These are phyloP conservation scores for Pollenia labialis DNA, from an alignment of 2,888 invertebrate genomes.

Conservation along the genomic window DNA sequence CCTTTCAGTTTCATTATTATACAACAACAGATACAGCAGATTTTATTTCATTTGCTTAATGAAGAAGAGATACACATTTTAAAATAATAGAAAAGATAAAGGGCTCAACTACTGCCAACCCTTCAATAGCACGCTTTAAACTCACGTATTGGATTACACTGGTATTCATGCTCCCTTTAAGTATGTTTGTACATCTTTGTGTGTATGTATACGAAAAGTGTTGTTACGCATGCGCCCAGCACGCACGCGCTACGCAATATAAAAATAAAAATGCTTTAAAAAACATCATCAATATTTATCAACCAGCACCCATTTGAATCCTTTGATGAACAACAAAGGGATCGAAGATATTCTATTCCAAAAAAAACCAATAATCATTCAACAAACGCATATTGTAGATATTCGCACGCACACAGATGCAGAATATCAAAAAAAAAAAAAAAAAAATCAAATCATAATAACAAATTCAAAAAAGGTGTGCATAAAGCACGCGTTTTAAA, in stretches of 20 bases:
- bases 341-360: conserved; percentile 41
- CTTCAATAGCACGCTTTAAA: conserved; percentile 63
- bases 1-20: conserved; percentile 50
- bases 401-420: not conserved
- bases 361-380: conserved; percentile 19
- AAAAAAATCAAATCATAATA: conserved; percentile 7
- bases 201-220: conserved; percentile 4
- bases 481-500: conserved; percentile 64
- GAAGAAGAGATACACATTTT: conserved; percentile 46
- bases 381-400: conserved; percentile 2
- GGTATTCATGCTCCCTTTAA: conserved; percentile 1
- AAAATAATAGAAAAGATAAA: conserved; percentile 53
- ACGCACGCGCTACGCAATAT: conserved; percentile 39
- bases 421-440: not conserved
- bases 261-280: not conserved
- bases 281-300: conserved; percentile 47
- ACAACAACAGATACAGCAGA: not conserved
- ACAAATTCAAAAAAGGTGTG: conserved; percentile 63
- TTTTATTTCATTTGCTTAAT: conserved; percentile 14
- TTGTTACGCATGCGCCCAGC: conserved; percentile 71
- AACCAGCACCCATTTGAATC: conserved; percentile 60
- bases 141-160: conserved; percentile 67
- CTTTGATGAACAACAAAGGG: conserved; percentile 33
- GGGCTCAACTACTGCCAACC: conserved; percentile 30
- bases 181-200: not conserved